Percentiles rank a stretch among this genome's conserved stretches.
These are phyloP conservation scores for Mellivora capensis DNA, from an alignment of 2,113 vertebrate genomes.

Conservation along the genomic window DNA sequence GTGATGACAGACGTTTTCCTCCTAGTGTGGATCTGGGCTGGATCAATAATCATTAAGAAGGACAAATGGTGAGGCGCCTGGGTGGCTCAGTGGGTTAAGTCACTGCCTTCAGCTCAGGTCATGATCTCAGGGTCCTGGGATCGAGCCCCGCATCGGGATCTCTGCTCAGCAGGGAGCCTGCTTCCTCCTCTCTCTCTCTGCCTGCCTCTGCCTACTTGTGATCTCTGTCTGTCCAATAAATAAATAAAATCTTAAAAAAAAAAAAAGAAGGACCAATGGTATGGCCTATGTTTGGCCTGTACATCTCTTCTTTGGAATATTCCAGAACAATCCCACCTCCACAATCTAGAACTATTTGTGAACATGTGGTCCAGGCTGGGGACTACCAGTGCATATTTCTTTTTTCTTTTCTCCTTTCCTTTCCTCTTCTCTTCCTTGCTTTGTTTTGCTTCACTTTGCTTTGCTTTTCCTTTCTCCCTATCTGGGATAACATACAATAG, in stretches of 20 bases:
- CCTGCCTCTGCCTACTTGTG: no score
- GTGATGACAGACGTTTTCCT: conserved; percentile 81
- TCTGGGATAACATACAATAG: conserved; percentile 52
- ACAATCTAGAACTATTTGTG: neutral
- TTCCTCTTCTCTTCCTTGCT: neutral
- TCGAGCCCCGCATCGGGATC: no score
- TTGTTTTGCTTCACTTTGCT: neutral
- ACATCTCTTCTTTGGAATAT: conserved; percentile 70
- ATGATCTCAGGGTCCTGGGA: no score
- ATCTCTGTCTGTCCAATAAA: no score
- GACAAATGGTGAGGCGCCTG: conserved; percentile 81
- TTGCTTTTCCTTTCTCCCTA: conserved; percentile 44
- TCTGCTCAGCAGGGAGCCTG: no score
- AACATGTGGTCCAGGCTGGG: neutral
- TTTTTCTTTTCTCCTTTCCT: neutral
- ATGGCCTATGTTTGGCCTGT: conserved; percentile 69
- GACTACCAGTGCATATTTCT: neutral
- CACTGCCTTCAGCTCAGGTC: no score
- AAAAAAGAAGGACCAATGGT: conserved; percentile 81
- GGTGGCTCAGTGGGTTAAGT: no score
- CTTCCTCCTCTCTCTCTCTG: no score
- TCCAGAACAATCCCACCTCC: conserved; percentile 69
- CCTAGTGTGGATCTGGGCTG: conserved; percentile 75
- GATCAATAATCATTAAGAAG: conserved; percentile 82
- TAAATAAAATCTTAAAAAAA: no score